Conservation (phyloP, 2,113 vertebrate species). For the Manacus vitellinus region DNA sequence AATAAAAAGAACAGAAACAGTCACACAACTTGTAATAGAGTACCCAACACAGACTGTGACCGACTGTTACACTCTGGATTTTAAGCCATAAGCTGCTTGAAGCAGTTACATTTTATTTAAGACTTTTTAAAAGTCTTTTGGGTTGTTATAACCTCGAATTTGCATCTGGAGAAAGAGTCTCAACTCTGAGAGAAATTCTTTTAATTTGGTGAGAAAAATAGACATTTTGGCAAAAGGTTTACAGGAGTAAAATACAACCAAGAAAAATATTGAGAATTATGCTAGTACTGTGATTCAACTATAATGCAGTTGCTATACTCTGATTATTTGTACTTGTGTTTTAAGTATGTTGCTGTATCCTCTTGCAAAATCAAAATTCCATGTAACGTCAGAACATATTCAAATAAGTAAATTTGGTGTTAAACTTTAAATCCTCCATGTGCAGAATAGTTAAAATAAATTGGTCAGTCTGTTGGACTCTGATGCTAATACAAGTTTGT, state of each 20-base stretch:
- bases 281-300: neutral
- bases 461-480: neutral
- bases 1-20: neutral
- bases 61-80: neutral
- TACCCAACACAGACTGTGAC: accelerated
- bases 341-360: neutral
- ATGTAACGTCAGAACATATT: neutral
- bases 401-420: neutral
- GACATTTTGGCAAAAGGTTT: no score
- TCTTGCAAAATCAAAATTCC: neutral
- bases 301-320: neutral
- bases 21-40: neutral
- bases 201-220: no score
- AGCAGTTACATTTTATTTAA: no score
- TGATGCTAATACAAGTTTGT: neutral
- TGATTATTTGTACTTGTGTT: neutral
- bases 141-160: no score
- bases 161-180: no score
- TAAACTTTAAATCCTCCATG: neutral
- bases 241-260: no score
- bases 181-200: no score
- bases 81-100: no score
- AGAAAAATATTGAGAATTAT: neutral
- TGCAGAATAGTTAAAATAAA: neutral
- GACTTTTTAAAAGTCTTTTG: no score